Evolutionary conservation across 2,888 invertebrate species (phyloP).

Genomic region (Rambutsinella grinnellia): DNA sequence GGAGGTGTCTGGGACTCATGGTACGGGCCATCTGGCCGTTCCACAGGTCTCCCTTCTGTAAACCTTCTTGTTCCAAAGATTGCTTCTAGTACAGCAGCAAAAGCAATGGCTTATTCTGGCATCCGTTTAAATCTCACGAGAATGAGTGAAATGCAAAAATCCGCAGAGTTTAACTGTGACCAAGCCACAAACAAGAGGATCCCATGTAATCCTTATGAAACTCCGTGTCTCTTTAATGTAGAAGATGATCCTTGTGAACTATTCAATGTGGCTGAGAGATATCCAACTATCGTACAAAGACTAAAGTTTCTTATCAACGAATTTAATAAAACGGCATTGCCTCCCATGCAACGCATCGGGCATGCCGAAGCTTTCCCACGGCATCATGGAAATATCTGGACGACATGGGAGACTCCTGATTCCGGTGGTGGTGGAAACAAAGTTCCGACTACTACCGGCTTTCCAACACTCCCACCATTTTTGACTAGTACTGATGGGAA

Average conservation of each 20-base stretch:
- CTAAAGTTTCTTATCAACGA: slow-evolving; percentile 66
- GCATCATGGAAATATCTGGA: slow-evolving; percentile 69
- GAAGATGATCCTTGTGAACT: slow-evolving; percentile 88
- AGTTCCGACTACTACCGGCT: slow-evolving; percentile 18
- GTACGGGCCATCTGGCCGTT: slow-evolving; percentile 83
- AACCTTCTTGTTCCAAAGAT: slow-evolving; percentile 74
- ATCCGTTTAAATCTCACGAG: slow-evolving; percentile 38
- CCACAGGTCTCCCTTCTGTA: slow-evolving; percentile 65
- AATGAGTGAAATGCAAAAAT: slow-evolving; percentile 47
- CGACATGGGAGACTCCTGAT: slow-evolving; percentile 64
- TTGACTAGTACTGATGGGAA: not conserved
- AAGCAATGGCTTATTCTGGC: slow-evolving; percentile 70
- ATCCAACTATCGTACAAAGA: slow-evolving; percentile 67
- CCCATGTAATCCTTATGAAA: slow-evolving; percentile 76
- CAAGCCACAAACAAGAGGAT: slow-evolving; percentile 10
- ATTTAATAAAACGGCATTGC: slow-evolving; percentile 69
- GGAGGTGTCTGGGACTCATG: slow-evolving; percentile 60
- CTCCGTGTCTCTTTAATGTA: slow-evolving; percentile 87
- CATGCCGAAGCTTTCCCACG: slow-evolving; percentile 70
- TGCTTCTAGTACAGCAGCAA: slow-evolving; percentile 72
- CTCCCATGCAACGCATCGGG: slow-evolving; percentile 68
- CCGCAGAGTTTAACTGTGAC: slow-evolving; percentile 39
- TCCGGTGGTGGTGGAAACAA: not conserved
- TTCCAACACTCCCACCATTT: not conserved
- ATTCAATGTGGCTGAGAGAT: slow-evolving; percentile 76